Base-by-base conservation (phyloP, 2,797 vertebrate species). In the Eutrigla gurnardus region DNA sequence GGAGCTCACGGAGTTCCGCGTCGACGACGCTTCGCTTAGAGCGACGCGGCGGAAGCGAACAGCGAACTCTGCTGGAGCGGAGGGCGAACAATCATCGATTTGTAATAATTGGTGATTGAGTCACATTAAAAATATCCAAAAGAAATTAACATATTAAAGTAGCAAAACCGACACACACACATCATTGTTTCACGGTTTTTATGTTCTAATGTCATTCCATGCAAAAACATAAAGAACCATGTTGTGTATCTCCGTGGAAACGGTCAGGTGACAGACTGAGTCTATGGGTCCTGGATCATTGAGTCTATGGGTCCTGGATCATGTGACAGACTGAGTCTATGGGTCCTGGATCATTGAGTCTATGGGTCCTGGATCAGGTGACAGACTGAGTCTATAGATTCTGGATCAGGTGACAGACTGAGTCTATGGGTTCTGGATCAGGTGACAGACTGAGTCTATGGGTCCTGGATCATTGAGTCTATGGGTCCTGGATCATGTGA, bases 161-260 rank as follows among this genome's bases (percentile, higher is more conserved):
- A 25, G 25, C 25, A 25, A 2, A 25, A 25, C 25, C 25, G 2
- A 25, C 25, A 25, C 25, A 25, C 25, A 25, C 25, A 25, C 25
- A 25, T 25, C 25, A 25, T 70, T 81, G 77, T 72, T 84, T 60
- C 70, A 82, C 80, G 95, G 91, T 94, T 96, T 91, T 71, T 50
- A 62, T 59, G 43, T 78, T 84, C 45, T 80, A 66, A 47, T 61
- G 53, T 62, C 6, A 18, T 74, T 84, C 71, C 84, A 87, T 89
- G 83, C 81, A 87, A 79, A 84, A 83, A 83, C 83, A 75, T 54
- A 69, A 63, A 66, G 65, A 69, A 74, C 66, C 59, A 80, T 89
- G 90, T 68, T 77, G 70, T 71, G 79, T n/a, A 4, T 84, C 65
- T 50, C 65, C 75, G 64, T 84, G 65, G 61, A 77, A 83, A 86